Conservation (phyloP, 2,797 vertebrate genomes). For the Rhabdophis nuchalis region DNA sequence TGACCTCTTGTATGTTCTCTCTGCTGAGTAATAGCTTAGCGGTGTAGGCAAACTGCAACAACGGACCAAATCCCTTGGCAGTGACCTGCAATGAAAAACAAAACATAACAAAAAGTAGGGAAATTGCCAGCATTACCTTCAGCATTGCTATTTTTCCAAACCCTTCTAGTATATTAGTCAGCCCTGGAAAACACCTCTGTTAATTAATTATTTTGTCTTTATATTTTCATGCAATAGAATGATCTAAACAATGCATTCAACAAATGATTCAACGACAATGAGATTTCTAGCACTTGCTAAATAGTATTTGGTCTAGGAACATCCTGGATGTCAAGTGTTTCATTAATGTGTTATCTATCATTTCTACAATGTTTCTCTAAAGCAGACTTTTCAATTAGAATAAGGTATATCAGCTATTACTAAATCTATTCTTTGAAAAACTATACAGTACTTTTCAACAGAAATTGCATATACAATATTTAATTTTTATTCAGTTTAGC, state of each 20-base stretch:
- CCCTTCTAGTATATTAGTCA: slow-evolving; percentile 72
- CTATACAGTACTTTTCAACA: neutral
- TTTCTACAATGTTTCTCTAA: neutral
- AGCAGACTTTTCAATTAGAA: neutral
- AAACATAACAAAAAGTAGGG: slow-evolving; percentile 67
- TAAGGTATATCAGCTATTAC: neutral
- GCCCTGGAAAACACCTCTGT: slow-evolving; percentile 53
- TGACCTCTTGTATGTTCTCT: slow-evolving; percentile 99
- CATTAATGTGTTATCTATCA: slow-evolving; percentile 7
- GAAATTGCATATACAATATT: neutral
- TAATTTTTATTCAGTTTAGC: neutral
- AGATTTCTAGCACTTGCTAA: slow-evolving; percentile 7
- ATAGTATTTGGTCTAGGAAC: slow-evolving; percentile 40
- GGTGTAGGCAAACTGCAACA: slow-evolving; percentile 99
- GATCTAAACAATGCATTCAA: slow-evolving; percentile 27
- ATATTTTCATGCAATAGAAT: neutral
- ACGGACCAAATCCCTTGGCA: slow-evolving; percentile 95
- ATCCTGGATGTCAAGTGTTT: slow-evolving; percentile 32
- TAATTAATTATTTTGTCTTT: slow-evolving; percentile 35
- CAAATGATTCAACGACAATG: slow-evolving; percentile 27
- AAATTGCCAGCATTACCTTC: slow-evolving; percentile 82
- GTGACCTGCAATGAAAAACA: slow-evolving; percentile 83
- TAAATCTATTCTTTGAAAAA: neutral
- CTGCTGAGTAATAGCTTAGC: slow-evolving; percentile 99
- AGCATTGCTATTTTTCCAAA: slow-evolving; percentile 74